Evolutionary conservation across 1,140 invertebrate genomes (phyloP).

Genomic region (Drosophila teissieri): DNA sequence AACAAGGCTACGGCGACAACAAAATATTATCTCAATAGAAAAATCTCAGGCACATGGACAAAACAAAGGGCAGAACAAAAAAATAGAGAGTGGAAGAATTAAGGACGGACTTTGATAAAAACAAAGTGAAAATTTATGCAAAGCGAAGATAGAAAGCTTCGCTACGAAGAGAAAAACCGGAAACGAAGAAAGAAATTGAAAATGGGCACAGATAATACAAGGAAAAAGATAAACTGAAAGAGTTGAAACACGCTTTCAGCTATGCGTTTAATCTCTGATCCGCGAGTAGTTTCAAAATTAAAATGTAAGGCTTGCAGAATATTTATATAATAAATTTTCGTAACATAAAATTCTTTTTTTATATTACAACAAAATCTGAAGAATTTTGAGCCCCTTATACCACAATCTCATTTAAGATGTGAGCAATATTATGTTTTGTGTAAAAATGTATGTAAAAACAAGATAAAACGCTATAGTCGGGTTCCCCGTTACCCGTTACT

Average conservation of each 20-base stretch:
- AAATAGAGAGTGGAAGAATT: slow-evolving; percentile 35
- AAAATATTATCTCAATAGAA: slow-evolving; percentile 80
- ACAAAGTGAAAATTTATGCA: slow-evolving; percentile 82
- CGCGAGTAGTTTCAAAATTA: neutral
- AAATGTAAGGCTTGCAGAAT: neutral
- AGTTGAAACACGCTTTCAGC: slow-evolving; percentile 8
- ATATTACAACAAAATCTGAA: too few species aligned
- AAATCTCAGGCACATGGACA: slow-evolving; percentile 65
- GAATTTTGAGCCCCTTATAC: too few species aligned
- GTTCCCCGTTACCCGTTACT: too few species aligned
- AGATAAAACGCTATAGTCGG: too few species aligned
- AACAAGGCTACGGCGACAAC: slow-evolving; percentile 58
- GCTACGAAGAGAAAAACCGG: slow-evolving; percentile 11
- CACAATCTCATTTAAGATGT: too few species aligned
- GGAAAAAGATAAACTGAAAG: neutral
- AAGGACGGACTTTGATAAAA: slow-evolving; percentile 65
- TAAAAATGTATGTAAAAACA: too few species aligned
- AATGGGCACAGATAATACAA: slow-evolving; percentile 17
- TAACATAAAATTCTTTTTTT: too few species aligned
- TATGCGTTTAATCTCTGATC: neutral
- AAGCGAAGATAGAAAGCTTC: slow-evolving; percentile 64
- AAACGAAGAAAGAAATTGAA: slow-evolving; percentile 23
- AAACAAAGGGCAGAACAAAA: slow-evolving; percentile 60
- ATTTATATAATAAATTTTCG: too few species aligned
- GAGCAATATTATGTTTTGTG: too few species aligned